A percentile compares a stretch with the other conserved stretches of the same genome.
These are phyloP conservation scores for Cantharis flavilabris DNA, from an alignment of 2,888 invertebrate genomes.

Conservation along the genomic window DNA sequence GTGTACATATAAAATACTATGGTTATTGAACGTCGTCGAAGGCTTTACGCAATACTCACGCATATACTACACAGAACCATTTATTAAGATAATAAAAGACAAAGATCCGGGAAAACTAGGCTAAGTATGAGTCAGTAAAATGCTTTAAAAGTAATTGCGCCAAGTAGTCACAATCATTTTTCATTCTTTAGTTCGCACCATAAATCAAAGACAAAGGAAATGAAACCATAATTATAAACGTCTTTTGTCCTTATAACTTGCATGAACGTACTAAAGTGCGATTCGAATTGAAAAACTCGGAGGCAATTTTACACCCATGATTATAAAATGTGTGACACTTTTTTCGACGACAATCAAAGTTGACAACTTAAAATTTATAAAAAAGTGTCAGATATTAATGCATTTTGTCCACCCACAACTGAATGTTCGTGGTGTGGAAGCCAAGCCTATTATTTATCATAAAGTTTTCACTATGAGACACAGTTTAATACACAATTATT, in stretches of 20 bases:
- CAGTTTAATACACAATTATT: conserved; percentile 14
- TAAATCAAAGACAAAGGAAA: conserved; percentile 21
- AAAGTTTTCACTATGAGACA: conserved; percentile 14
- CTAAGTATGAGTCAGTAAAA: conserved; percentile 11
- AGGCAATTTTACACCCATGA: neutral
- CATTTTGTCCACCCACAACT: conserved; percentile 9
- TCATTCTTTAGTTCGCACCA: conserved; percentile 17
- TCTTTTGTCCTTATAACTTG: neutral
- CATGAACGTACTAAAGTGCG: neutral
- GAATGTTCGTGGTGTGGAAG: neutral
- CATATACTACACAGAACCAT: neutral
- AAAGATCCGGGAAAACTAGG: conserved; percentile 28
- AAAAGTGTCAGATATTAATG: neutral
- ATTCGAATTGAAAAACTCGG: neutral
- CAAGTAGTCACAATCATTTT: conserved; percentile 12
- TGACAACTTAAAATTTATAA: neutral
- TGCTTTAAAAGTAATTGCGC: conserved; percentile 12
- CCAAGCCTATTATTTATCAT: conserved; percentile 18
- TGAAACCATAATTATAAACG: neutral
- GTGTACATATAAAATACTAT: neutral
- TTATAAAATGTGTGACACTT: neutral
- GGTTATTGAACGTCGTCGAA: neutral
- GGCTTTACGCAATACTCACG: neutral
- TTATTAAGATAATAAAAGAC: neutral
- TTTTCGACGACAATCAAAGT: neutral